Evolutionary conservation across 2,113 vertebrate species (phyloP).

Genomic region (Mesitornis unicolor): DNA sequence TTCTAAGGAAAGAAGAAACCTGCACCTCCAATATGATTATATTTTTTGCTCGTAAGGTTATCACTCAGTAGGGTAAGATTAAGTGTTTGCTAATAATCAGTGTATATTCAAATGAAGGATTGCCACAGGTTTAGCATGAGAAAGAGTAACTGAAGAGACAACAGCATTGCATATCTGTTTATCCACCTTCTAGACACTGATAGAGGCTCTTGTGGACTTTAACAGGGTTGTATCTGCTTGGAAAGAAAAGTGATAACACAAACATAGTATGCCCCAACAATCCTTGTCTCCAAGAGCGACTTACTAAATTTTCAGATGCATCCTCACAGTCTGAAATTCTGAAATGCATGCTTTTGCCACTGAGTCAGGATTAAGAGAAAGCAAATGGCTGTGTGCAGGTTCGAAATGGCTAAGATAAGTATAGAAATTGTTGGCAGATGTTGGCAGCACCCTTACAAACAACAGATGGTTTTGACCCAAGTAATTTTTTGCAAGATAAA

Average conservation of each 20-base stretch:
- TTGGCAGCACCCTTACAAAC: no score
- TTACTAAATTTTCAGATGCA: neutral
- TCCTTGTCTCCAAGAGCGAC: neutral
- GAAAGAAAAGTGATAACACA: neutral
- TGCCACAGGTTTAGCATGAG: neutral
- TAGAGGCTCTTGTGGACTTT: neutral
- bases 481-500: neutral
- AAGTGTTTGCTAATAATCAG: neutral
- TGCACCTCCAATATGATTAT: neutral
- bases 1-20: neutral
- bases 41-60: neutral
- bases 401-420: neutral
- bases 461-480: neutral
- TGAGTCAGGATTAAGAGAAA: neutral
- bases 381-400: neutral
- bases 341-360: neutral
- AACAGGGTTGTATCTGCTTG: neutral
- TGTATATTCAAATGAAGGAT: neutral
- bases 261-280: neutral
- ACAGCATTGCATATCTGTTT: neutral
- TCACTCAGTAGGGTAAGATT: neutral
- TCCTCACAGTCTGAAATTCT: neutral
- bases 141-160: neutral
- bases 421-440: neutral
- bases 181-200: neutral